Percentiles rank a stretch among this genome's conserved stretches.
phyloP scores from a whole-genome alignment of 2,888 invertebrate species.

The Ophion obscuratus region DNA sequence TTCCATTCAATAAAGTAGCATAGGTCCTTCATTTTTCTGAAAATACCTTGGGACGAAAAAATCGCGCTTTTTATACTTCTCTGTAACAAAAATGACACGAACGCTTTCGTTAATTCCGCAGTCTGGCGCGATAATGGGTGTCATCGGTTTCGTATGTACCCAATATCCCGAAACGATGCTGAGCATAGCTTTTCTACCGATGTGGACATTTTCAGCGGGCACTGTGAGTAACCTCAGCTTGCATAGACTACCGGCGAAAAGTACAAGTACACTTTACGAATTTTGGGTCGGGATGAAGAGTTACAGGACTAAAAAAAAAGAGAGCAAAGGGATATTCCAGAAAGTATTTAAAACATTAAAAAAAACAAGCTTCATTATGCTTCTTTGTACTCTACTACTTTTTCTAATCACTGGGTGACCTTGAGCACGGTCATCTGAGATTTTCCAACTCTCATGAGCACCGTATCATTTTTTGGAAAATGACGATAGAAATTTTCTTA shows the following conservation, averaged over 20 bases:
- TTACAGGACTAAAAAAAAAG: background rate
- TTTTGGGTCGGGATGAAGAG: background rate
- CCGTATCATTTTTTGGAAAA: background rate
- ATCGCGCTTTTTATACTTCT: background rate
- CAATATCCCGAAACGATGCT: conserved; percentile 95
- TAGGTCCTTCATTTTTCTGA: background rate
- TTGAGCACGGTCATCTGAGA: background rate
- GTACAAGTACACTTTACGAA: conserved; percentile 20
- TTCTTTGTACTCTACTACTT: background rate
- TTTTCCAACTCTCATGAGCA: background rate
- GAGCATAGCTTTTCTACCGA: conserved; percentile 95
- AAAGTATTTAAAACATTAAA: background rate
- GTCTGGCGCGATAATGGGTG: conserved; percentile 98
- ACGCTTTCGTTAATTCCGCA: conserved; percentile 81
- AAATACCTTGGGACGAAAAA: background rate
- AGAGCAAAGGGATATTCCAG: background rate
- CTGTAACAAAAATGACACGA: background rate
- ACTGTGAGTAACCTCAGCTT: conserved; percentile 86
- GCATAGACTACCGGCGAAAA: background rate
- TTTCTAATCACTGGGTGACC: background rate
- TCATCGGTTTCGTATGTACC: conserved; percentile 94
- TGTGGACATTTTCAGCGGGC: conserved; percentile 94
- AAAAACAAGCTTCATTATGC: background rate
- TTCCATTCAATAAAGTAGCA: background rate
- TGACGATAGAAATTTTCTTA: too few species aligned